Base-by-base conservation (phyloP, 2,113 vertebrate genomes). In the Machaerirhynchus nigripectus region DNA sequence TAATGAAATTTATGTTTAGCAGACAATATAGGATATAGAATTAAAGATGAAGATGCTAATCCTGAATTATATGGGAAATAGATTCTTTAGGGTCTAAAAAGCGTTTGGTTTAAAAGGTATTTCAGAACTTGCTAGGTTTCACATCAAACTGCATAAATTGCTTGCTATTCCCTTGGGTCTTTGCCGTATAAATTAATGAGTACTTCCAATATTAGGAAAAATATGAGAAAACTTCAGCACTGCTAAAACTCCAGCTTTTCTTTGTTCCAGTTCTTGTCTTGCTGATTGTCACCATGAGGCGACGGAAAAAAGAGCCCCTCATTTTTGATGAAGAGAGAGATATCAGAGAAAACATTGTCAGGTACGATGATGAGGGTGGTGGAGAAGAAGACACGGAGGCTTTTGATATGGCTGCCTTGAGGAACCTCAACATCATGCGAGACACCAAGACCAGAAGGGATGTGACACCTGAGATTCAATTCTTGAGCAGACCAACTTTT, bases 301-400 rank as follows among this genome's bases (percentile, higher is more conserved):
- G 98, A 61, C 95, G 99, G 69, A 98, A 98, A 97, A 99, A 99
- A 96, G 98, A 99, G 68, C 99, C 99, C 6, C 98, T 99, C 46
- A 99, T 99, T 85, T 98, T 99, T 9, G 99, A 99, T 31, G 99
- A 99, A 80, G 99, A 99, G 94, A 90, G 99, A 70, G 99, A 99
- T 86, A 98, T 99, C 92, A 92, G 99, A 46, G 99, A 99, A 94
- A 99, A 99, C 61, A 99, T 99, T 2, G 99, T 99, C 10, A 98
- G 99, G 11, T 99, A 99, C 1, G 99, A 99, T 15, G 99, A 99
- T 5, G 99, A 99, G 76, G 99, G 99, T 2, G 99, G 99, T 0
- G 99, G 99, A 31, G 99, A 99, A 95, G 99, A 99, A 89, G 99
- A 99, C 97, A 99, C 99, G 0, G 99, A 99, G 80, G 99, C 99